Conservation (phyloP, 2,797 vertebrate species). For the Hephaestus fuliginosus region DNA sequence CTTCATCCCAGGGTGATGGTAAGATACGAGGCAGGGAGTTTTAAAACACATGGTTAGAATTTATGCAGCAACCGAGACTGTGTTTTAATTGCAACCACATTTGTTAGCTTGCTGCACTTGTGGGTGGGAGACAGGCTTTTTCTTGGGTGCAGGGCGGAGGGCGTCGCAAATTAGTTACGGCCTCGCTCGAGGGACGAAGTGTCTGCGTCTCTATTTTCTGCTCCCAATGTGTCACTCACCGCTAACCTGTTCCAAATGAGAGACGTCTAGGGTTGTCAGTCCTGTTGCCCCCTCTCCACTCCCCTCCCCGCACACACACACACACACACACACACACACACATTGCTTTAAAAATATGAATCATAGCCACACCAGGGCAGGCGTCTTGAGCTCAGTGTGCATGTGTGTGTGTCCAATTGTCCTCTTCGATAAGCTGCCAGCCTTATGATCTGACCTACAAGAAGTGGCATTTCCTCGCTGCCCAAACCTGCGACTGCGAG, state of each 20-base stretch:
- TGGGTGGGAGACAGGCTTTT: slow-evolving; percentile 55
- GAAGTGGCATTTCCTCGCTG: slow-evolving; percentile 68
- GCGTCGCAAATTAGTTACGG: slow-evolving; percentile 49
- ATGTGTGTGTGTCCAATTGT: slow-evolving; percentile 34
- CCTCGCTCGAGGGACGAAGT: slow-evolving; percentile 22
- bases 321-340: slow-evolving; percentile 3
- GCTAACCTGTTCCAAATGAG: slow-evolving; percentile 59
- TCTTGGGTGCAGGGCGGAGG: slow-evolving; percentile 33
- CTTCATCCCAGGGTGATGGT: not conserved
- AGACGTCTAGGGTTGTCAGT: slow-evolving; percentile 37
- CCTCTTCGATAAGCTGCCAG: slow-evolving; percentile 47
- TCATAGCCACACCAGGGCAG: slow-evolving; percentile 44
- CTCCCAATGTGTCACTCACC: slow-evolving; percentile 56
- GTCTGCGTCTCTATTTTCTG: slow-evolving; percentile 50
- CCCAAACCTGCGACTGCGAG: slow-evolving; percentile 30
- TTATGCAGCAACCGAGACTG: slow-evolving; percentile 50
- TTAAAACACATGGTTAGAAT: slow-evolving; percentile 54
- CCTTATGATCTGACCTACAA: slow-evolving; percentile 58
- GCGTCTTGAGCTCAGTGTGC: slow-evolving; percentile 24
- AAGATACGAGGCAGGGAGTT: slow-evolving; percentile 23
- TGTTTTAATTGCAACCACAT: slow-evolving; percentile 72
- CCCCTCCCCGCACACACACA: not conserved
- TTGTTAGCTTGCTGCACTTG: slow-evolving; percentile 52
- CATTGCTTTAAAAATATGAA: slow-evolving; percentile 51
- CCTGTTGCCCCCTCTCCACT: slow-evolving; percentile 13